Conservation (phyloP, 2,888 invertebrate genomes). For the Thyatira batis region DNA sequence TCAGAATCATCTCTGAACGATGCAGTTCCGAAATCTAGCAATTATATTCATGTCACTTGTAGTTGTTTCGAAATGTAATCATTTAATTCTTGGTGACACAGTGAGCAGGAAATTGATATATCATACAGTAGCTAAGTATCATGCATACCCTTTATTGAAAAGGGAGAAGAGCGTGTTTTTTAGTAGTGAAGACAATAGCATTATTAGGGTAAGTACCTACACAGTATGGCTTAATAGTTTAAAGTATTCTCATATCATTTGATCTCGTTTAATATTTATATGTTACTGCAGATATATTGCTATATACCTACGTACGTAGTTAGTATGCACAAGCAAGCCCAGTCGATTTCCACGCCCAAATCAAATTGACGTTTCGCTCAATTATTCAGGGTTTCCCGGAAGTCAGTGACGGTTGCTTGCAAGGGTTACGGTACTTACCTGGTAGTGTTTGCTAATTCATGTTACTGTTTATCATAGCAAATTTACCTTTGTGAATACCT, state of each 20-base stretch:
- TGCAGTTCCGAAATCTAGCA: conserved; percentile 31
- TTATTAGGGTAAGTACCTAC: conserved; percentile 48
- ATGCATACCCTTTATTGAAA: conserved; percentile 43
- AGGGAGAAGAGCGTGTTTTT: conserved; percentile 51
- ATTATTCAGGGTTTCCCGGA: conserved; percentile 10
- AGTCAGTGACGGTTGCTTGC: not conserved
- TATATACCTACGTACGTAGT: not conserved
- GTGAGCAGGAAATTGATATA: conserved; percentile 38
- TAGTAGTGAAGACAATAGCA: conserved; percentile 34
- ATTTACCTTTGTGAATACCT: not conserved
- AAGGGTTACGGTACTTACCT: not conserved
- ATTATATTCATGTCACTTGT: conserved; percentile 23
- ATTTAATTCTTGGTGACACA: conserved; percentile 47
- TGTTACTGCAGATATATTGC: no score
- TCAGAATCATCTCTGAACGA: conserved; percentile 14
- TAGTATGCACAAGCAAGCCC: not conserved
- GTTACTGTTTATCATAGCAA: conserved; percentile 5
- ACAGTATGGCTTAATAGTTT: conserved; percentile 9
- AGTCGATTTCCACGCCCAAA: conserved; percentile 8
- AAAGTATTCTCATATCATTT: no score
- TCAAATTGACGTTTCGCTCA: conserved; percentile 9
- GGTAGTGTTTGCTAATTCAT: not conserved
- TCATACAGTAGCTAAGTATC: conserved; percentile 36
- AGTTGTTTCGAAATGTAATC: conserved; percentile 30
- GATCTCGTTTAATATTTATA: no score